Conservation (phyloP, 92 coral and sea anemone species). For the Epizoanthus ramosus region DNA sequence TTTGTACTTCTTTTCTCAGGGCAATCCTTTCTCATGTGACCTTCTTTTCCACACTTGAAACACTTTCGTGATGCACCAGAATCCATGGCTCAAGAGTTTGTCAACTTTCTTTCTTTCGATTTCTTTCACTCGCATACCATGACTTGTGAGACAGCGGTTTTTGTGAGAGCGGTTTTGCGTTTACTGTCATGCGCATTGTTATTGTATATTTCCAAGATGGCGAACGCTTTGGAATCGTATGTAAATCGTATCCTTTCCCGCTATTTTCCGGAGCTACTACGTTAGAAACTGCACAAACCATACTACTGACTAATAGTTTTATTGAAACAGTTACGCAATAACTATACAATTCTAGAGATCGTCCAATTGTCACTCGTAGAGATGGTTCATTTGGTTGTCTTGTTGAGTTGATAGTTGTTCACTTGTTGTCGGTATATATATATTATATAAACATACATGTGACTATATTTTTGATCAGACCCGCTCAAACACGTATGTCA, state of each 20-base stretch:
- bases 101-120: neutral
- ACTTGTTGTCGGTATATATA: too few relatives aligned
- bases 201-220: constrained; percentile 72
- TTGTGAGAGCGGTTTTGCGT: constrained; percentile 21
- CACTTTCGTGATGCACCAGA: constrained; percentile 60
- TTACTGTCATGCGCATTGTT: constrained; percentile 47
- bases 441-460: too few relatives aligned
- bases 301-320: neutral
- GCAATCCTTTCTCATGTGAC: constrained; percentile 89
- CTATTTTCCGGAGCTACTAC: neutral
- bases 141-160: constrained; percentile 9
- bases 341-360: too few relatives aligned
- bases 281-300: neutral
- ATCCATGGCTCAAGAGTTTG: constrained; percentile 17
- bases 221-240: constrained; percentile 97
- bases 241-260: constrained; percentile 96
- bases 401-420: too few relatives aligned
- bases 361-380: neutral
- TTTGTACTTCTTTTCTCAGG: constrained; percentile 63
- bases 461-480: too few relatives aligned
- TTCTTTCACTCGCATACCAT: too few relatives aligned
- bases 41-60: constrained; percentile 88
- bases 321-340: neutral
- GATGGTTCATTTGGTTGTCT: neutral
- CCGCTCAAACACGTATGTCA: too few relatives aligned